Percentiles rank a stretch among this genome's conserved stretches.
phyloP scores from a whole-genome alignment of 2,113 vertebrate species.

The Rafetus swinhoei region DNA sequence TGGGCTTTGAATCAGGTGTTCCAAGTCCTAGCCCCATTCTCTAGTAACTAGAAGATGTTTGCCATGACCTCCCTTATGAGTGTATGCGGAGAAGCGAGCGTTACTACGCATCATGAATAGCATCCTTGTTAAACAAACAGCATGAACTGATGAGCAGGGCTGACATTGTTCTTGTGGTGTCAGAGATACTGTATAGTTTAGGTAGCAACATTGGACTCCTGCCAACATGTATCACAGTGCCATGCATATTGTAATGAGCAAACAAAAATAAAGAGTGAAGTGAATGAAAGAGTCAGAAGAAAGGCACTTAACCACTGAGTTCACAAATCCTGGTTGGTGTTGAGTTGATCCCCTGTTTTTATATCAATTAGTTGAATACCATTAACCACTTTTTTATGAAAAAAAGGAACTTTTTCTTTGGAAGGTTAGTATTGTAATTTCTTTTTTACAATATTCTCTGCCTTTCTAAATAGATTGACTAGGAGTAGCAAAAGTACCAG shows the following conservation, averaged over 20 bases:
- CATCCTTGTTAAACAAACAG: constrained; percentile 21
- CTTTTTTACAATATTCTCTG: constrained; percentile 45
- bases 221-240: not conserved
- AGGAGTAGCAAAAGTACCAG: constrained; percentile 69
- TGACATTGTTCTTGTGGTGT: constrained; percentile 14
- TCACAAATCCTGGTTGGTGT: not conserved
- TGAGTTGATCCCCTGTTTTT: constrained; percentile 14
- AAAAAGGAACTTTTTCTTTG: not conserved
- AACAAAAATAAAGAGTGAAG: not conserved
- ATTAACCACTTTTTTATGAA: not conserved
- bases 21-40: not conserved
- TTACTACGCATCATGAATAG: constrained; percentile 4
- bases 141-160: not conserved
- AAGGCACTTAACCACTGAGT: not conserved
- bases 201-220: constrained; percentile 11
- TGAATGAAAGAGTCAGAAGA: not conserved
- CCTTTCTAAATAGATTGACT: constrained; percentile 69
- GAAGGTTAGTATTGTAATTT: constrained; percentile 6
- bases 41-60: not conserved
- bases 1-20: not conserved
- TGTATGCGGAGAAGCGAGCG: not conserved
- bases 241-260: not conserved
- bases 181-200: constrained; percentile 14
- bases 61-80: not conserved
- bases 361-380: not conserved